A percentile compares a stretch with the other conserved stretches of the same genome.
Evolutionary conservation across 2,113 vertebrate species (phyloP).

Genomic region (Colaptes auratus): DNA sequence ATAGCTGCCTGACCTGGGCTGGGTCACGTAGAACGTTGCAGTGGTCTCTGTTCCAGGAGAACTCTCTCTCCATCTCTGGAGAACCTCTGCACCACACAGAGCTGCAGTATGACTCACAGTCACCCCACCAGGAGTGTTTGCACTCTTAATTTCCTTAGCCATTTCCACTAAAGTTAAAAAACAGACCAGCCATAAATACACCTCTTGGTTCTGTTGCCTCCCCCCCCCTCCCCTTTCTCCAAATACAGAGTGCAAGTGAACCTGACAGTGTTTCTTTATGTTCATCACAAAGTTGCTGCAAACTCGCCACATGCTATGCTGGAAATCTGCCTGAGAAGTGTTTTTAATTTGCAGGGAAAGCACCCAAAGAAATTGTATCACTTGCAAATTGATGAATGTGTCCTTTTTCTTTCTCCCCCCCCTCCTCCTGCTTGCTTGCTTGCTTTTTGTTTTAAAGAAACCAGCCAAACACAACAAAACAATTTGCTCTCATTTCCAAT

Average conservation of each 20-base stretch:
- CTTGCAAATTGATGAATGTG: constrained; percentile 29
- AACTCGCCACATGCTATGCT: constrained; percentile 11
- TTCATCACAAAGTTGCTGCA: constrained; percentile 5
- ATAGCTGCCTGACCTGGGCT: neutral
- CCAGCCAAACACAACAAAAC: neutral
- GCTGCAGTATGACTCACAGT: neutral
- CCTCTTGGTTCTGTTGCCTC: neutral
- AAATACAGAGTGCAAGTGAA: neutral
- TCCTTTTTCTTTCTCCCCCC: neutral
- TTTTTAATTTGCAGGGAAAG: constrained; percentile 34
- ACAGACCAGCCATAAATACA: neutral
- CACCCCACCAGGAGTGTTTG: neutral
- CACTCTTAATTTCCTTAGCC: neutral
- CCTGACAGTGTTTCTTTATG: constrained; percentile 3
- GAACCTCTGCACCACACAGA: neutral
- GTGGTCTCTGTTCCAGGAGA: neutral
- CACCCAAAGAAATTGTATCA: constrained; percentile 20
- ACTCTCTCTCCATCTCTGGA: neutral
- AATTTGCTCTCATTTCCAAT: constrained; percentile 8
- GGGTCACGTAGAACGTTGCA: neutral
- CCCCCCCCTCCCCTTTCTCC: rapidly evolving
- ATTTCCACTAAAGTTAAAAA: neutral
- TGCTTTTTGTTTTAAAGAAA: too few relatives aligned
- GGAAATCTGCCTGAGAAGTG: constrained; percentile 51
- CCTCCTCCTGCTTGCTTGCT: neutral